Evolutionary conservation across 53 echinoderm and acorn worm genomes (phyloP).

Genomic region (Crossaster papposus): DNA sequence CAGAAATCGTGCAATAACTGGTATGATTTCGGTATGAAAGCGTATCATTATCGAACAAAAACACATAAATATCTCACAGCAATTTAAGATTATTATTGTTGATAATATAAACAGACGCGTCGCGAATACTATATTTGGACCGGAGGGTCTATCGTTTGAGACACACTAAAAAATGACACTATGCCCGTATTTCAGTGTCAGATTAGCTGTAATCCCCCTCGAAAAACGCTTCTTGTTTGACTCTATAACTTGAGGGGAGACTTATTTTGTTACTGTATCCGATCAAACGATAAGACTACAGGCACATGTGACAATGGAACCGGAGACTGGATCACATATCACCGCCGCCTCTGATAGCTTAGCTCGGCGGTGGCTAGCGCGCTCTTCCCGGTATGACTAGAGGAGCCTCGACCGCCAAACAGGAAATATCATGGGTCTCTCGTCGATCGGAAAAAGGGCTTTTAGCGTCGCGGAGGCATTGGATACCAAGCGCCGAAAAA

Average conservation of each 20-base stretch:
- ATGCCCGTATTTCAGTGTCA: constrained; percentile 27
- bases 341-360: background rate
- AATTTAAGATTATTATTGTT: background rate
- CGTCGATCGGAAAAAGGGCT: constrained; percentile 56
- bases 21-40: constrained; percentile 26
- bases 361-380: constrained; percentile 35
- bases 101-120: constrained; percentile 6
- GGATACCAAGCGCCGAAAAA: constrained; percentile 56
- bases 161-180: constrained; percentile 33
- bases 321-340: constrained; percentile 12
- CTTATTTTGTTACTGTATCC: constrained; percentile 43
- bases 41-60: constrained; percentile 26
- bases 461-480: constrained; percentile 52
- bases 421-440: constrained; percentile 62
- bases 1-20: constrained; percentile 8
- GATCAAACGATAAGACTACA: background rate
- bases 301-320: constrained; percentile 32
- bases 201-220: constrained; percentile 41
- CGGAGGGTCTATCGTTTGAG: background rate
- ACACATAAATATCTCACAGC: constrained; percentile 42
- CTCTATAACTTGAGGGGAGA: constrained; percentile 44
- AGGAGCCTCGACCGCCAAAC: constrained; percentile 49
- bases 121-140: background rate
- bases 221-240: constrained; percentile 33
- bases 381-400: constrained; percentile 30